Base-by-base conservation (phyloP, 2,113 vertebrate genomes). In the Beaufortia kweichowensis region DNA sequence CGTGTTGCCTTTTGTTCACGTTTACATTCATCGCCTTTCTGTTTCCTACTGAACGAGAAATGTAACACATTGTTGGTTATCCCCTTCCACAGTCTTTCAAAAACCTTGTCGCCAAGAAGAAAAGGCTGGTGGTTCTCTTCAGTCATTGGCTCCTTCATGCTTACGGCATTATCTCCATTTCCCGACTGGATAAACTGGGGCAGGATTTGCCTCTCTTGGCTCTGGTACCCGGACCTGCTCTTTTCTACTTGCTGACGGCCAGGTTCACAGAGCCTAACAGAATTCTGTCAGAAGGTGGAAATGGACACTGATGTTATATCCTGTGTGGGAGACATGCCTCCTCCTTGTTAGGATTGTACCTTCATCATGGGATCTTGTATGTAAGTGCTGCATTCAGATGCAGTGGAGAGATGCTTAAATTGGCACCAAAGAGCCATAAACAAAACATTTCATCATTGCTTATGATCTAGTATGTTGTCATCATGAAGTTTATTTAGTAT, bases 81-180 rank as follows among this genome's bases (percentile, higher is more conserved):
- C 56, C 56, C 66, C 60, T 66, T 12, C 83, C 0, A 24, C 79
- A 98, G 96, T 95, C 95, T 63, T 95, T 95, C 88, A 96, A 95
- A 88, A 95, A 95, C 83, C 94, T 99, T 60, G 86, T 96, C 1
- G 93, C 93, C 14, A 95, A 94, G 89, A 99, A 99, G 95, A 98
- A 98, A 86, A 94, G 95, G 46, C 90, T 99, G 8, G 93, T 99
- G 1, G 95, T 99, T 39, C 94, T 99, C 81, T 94, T 98, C 85
- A 99, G 98, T 83, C 97, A 99, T 81, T 99, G 98, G 98, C 82
- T 98, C n/a, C 93, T 99, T 53, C 98, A 99, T 7, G 96, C 95
- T 0, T 99, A 99, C 8, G 98, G 97, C 72, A 98, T 99, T 75
- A 93, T 99, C 90, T 99, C 98, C 21, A 98, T 99, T 88, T 96